Evolutionary conservation across 1,140 invertebrate species (phyloP).

Genomic region (Heliconius melpomene): DNA sequence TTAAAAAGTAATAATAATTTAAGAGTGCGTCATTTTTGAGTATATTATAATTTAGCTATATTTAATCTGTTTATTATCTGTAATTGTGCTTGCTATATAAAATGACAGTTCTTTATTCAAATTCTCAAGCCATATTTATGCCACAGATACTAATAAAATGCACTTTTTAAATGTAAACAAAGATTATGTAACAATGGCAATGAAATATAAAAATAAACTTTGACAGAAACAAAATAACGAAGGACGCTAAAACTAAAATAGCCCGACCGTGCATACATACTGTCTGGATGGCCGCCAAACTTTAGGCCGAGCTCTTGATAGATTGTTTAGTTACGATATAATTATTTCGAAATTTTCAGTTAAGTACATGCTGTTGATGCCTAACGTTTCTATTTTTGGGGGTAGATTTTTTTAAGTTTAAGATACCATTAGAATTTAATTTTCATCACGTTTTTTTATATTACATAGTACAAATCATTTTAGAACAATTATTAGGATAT

Average conservation of each 20-base stretch:
- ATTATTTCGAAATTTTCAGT: background rate
- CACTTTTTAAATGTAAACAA: conserved; percentile 21
- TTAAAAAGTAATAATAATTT: background rate
- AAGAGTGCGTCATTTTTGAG: background rate
- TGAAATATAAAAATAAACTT: conserved; percentile 56
- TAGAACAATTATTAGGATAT: no score
- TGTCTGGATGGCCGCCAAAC: conserved; percentile 49
- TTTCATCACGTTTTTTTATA: no score
- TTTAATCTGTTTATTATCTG: no score
- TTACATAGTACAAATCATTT: no score
- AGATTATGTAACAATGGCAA: conserved; percentile 40
- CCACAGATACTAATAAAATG: background rate
- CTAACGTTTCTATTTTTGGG: no score
- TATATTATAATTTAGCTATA: background rate
- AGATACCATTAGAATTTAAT: no score
- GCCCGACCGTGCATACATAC: conserved; percentile 55
- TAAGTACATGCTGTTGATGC: background rate
- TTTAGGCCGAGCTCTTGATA: conserved; percentile 2
- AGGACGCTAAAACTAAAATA: conserved; percentile 66
- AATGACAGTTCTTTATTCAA: background rate
- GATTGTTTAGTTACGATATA: conserved; percentile 24
- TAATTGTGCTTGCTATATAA: no score
- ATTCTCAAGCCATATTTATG: background rate
- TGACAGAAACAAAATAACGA: conserved; percentile 59
- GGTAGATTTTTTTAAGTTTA: no score